phyloP scores from a whole-genome alignment of 2,797 vertebrate genomes.

The Capromys pilorides region DNA sequence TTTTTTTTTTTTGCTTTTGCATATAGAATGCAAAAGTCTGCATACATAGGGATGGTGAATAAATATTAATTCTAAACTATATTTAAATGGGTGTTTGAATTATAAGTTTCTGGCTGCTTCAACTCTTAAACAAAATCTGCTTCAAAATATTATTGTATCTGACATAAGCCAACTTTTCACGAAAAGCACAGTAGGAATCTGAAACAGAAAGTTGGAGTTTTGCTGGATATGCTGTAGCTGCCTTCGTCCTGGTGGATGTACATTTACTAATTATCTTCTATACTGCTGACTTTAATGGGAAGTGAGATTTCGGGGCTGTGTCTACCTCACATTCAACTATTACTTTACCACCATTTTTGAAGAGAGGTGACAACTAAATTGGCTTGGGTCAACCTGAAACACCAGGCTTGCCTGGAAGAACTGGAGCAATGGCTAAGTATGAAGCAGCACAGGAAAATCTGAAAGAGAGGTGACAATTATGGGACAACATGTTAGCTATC shows the following conservation, averaged over 20 bases:
- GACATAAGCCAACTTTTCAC: neutral
- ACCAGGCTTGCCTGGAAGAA: neutral
- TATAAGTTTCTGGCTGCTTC: neutral
- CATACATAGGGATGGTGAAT: neutral
- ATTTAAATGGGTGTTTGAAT: neutral
- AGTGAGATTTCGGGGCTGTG: neutral
- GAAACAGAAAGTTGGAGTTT: neutral
- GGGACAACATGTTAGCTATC: slow-evolving; percentile 31
- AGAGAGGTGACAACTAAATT: neutral
- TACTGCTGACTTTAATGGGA: neutral
- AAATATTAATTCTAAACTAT: neutral
- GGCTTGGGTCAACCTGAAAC: neutral
- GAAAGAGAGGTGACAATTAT: neutral
- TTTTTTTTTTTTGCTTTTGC: neutral
- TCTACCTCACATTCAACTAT: neutral
- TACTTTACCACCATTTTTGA: neutral
- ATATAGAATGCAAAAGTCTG: neutral
- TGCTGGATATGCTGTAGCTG: neutral
- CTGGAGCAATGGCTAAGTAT: neutral
- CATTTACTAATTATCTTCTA: neutral
- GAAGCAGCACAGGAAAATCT: neutral
- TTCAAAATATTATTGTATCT: neutral
- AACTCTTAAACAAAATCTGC: neutral
- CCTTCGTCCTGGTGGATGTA: neutral
- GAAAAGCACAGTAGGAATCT: neutral